Conservation (phyloP, 2,888 invertebrate genomes). For the Lampropteryx suffumata region DNA sequence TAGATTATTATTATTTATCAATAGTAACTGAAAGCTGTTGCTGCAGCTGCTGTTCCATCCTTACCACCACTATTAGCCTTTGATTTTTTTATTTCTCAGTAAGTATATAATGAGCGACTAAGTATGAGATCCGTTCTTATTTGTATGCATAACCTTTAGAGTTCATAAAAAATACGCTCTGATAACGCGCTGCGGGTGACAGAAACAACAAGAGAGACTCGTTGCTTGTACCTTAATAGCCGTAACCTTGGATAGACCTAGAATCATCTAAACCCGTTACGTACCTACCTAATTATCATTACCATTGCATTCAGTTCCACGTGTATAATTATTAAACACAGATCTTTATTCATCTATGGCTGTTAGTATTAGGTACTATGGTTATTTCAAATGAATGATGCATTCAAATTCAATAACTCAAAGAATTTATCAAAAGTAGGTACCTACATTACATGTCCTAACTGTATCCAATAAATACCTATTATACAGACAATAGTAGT, state of each 20-base stretch:
- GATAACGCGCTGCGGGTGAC: neutral
- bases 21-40: no score
- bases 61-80: no score
- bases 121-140: neutral
- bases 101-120: no score
- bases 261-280: slow-evolving; percentile 16
- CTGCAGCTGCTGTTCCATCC: no score
- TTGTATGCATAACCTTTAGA: slow-evolving; percentile 1
- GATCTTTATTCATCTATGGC: neutral
- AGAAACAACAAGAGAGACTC: slow-evolving; percentile 4
- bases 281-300: neutral
- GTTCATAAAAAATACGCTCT: slow-evolving; percentile 1
- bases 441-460: no score
- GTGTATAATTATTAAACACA: neutral
- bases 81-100: no score
- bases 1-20: no score
- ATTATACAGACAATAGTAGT: no score
- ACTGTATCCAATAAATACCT: no score
- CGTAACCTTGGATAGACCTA: slow-evolving; percentile 6
- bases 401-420: slow-evolving; percentile 3
- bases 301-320: slow-evolving; percentile 1
- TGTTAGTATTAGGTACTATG: neutral
- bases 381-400: slow-evolving; percentile 4
- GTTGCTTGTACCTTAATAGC: neutral
- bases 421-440: no score